Base-by-base conservation (phyloP, 2,797 vertebrate genomes). In the Smutsia temminckii region DNA sequence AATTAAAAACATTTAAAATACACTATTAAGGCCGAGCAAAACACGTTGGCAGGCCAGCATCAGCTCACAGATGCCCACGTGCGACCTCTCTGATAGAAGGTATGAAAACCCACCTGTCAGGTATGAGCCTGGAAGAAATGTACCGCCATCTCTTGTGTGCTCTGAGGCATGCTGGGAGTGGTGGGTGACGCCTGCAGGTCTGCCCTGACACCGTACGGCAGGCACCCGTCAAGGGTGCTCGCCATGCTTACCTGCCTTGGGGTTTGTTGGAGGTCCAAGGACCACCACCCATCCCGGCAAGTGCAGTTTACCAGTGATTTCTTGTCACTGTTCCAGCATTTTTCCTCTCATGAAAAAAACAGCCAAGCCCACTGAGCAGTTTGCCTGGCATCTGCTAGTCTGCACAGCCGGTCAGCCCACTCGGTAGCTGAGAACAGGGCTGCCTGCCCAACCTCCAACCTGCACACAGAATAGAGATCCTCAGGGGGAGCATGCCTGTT, bases 361-460 rank as follows among this genome's bases (percentile, higher is more conserved):
- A 86, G 61, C 72, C 5, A 13, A 80, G 68, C 34, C 32, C 80
- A 17, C 55, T 37, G 66, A 53, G 49, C 78, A 84, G 29, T 53
- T 71, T 16, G 1, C 75, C 80, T 77, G 72, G 42, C 63, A 77
- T 55, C 74, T 79, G 55, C 57, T 53, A 2, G 18, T 66, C 46
- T 68, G 18, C 77, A 78, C 32, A 92, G 80, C 49, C 0, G 0
- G 37, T n/a, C 72, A 64, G n/a, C 90, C 79, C 53, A 63, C 37
- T 66, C 74, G 34, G 32, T 1, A 29, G 32, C 34, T 37, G 57
- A 93, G 83, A 96, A 34, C 69, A 46, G 40, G 40, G 81, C 89
- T 86, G 59, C 80, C 79, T 81, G 27, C 61, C 83, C 46, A 57
- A 57, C 6, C 69, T 40, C 63, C 92, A 87, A 92, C 86, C 91